Evolutionary conservation across 2,113 vertebrate genomes (phyloP).

Genomic region (Illadopsis cleaveri): DNA sequence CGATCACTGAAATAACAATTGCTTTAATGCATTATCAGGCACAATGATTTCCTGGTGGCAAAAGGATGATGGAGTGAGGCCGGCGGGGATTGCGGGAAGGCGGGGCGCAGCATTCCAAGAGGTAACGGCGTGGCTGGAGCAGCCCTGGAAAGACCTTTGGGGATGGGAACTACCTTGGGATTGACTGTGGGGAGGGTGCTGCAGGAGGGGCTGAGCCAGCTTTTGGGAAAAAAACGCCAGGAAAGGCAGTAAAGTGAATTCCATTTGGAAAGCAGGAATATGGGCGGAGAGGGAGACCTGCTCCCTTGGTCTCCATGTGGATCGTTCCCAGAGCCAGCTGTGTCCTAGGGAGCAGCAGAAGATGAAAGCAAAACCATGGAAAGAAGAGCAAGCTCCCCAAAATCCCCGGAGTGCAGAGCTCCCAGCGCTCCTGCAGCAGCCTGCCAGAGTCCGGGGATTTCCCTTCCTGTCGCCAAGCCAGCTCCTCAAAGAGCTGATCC

Average conservation of each 20-base stretch:
- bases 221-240: too few species aligned
- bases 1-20: not conserved
- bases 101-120: not conserved
- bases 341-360: too few species aligned
- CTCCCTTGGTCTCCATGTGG: too few species aligned
- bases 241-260: too few species aligned
- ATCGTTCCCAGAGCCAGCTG: too few species aligned
- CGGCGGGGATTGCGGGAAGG: not conserved
- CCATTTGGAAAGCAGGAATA: too few species aligned
- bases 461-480: not conserved
- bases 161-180: not conserved
- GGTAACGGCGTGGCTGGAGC: rapidly evolving
- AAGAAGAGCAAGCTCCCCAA: too few species aligned
- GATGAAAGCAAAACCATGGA: too few species aligned
- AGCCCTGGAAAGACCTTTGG: not conserved
- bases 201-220: too few species aligned
- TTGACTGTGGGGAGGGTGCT: not conserved
- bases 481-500: not conserved
- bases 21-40: conserved; percentile 18
- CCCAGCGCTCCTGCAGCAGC: not conserved
- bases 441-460: conserved; percentile 2
- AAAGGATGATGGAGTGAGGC: conserved; percentile 25
- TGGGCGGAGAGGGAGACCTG: too few species aligned
- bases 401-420: not conserved
- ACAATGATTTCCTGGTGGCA: conserved; percentile 34